Conservation (phyloP, 2,797 vertebrate genomes). For the Parauchenoglanis punctatus region DNA sequence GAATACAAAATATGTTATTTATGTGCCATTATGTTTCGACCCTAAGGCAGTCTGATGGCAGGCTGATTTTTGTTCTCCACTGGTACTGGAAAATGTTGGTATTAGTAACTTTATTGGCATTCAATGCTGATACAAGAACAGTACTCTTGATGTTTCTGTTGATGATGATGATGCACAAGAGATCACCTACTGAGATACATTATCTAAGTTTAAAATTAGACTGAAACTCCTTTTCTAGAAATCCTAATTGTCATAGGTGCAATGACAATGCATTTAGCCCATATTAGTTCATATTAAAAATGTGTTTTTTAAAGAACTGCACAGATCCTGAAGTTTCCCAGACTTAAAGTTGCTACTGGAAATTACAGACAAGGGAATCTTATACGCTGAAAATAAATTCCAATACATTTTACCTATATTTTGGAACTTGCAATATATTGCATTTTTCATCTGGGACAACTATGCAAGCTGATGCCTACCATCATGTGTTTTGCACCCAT, state of each 20-base stretch:
- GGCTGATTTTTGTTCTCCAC: background rate
- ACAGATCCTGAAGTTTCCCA: background rate
- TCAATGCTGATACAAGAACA: background rate
- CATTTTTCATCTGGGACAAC: background rate
- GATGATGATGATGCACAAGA: slow-evolving; percentile 1
- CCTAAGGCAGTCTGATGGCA: background rate
- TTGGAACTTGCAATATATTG: background rate
- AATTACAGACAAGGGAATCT: background rate
- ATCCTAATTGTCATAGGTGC: background rate
- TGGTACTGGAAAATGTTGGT: background rate
- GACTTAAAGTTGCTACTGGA: background rate
- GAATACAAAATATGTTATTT: background rate
- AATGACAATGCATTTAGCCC: background rate
- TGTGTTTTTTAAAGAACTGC: background rate
- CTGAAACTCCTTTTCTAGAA: background rate
- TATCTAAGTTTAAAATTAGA: background rate
- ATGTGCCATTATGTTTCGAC: background rate
- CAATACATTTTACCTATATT: background rate
- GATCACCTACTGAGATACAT: background rate
- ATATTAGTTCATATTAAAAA: background rate
- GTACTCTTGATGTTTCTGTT: background rate
- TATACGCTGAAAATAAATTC: background rate
- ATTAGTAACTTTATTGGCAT: background rate
- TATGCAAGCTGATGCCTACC: background rate
- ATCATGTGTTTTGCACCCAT: background rate